Evolutionary conservation across 2,888 invertebrate species (phyloP).

Genomic region (Pandemis corylana): DNA sequence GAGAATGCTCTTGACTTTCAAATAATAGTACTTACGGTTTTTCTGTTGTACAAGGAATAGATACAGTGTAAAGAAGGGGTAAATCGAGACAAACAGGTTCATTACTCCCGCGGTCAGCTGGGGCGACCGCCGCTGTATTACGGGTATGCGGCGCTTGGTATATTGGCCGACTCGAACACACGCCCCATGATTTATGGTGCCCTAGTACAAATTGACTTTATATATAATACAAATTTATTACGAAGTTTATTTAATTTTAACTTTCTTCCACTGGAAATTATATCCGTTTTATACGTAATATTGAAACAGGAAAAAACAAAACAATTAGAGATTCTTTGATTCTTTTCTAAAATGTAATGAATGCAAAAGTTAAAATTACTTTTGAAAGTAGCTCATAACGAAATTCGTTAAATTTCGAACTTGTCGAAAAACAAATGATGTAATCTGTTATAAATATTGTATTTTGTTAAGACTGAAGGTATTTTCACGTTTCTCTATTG

Average conservation of each 20-base stretch:
- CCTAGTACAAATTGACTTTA: slow-evolving; percentile 9
- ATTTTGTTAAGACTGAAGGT: neutral
- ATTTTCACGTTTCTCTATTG: neutral
- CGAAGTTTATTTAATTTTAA: neutral
- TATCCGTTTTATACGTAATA: neutral
- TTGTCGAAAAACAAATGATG: neutral
- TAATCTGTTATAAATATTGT: slow-evolving; percentile 1
- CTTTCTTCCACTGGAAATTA: neutral
- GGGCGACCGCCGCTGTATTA: slow-evolving; percentile 53
- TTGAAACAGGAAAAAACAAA: slow-evolving; percentile 1
- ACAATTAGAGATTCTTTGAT: neutral
- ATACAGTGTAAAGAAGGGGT: slow-evolving; percentile 63
- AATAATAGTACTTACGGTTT: neutral
- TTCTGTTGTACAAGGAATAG: slow-evolving; percentile 49
- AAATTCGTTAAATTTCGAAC: neutral
- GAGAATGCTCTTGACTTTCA: too few relatives aligned
- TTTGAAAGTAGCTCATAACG: neutral
- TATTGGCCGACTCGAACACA: slow-evolving; percentile 27
- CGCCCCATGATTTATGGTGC: slow-evolving; percentile 40
- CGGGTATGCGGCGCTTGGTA: slow-evolving; percentile 38
- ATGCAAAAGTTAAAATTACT: slow-evolving; percentile 24
- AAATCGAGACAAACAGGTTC: slow-evolving; percentile 68
- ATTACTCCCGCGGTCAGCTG: slow-evolving; percentile 63
- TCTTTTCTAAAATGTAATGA: slow-evolving; percentile 15
- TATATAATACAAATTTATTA: neutral